Percentiles rank a stretch among this genome's conserved stretches.
phyloP scores from a whole-genome alignment of 2,888 invertebrate genomes.

The Vannuccia rotundouncinata region DNA sequence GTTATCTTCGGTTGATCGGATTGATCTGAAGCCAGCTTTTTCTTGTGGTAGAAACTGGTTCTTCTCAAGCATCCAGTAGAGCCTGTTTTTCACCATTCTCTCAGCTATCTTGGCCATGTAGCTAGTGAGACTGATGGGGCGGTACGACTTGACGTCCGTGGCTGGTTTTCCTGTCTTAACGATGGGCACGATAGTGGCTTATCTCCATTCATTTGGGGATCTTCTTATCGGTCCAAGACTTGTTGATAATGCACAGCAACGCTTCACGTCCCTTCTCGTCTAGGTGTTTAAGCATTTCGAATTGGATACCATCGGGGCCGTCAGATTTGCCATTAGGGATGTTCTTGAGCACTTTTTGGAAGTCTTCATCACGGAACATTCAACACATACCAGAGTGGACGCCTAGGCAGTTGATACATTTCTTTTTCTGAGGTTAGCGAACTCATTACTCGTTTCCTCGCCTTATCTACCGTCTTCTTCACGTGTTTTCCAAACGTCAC shows the following conservation, averaged over 20 bases:
- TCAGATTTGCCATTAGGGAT: not conserved
- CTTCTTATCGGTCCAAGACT: not conserved
- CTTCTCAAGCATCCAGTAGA: not conserved
- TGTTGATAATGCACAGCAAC: not conserved
- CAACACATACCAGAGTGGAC: not conserved
- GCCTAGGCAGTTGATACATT: conserved; percentile 1
- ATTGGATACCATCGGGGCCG: not conserved
- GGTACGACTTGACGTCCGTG: not conserved
- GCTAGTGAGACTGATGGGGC: not conserved
- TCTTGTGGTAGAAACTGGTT: not conserved
- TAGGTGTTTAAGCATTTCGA: not conserved
- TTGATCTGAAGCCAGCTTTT: not conserved
- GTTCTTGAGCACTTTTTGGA: not conserved
- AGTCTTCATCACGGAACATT: not conserved
- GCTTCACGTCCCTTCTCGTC: not conserved
- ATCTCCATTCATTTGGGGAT: conserved; percentile 12
- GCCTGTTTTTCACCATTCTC: not conserved
- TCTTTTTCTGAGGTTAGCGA: not conserved
- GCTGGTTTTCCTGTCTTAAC: not conserved
- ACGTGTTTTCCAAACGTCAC: too few relatives aligned
- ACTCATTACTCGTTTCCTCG: too few relatives aligned
- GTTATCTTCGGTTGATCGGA: not conserved
- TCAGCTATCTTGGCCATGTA: not conserved
- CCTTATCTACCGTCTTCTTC: too few relatives aligned
- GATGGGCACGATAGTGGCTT: conserved; percentile 6